Evolutionary conservation across 2,113 vertebrate genomes (phyloP).

Genomic region (Corythornis cristatus): DNA sequence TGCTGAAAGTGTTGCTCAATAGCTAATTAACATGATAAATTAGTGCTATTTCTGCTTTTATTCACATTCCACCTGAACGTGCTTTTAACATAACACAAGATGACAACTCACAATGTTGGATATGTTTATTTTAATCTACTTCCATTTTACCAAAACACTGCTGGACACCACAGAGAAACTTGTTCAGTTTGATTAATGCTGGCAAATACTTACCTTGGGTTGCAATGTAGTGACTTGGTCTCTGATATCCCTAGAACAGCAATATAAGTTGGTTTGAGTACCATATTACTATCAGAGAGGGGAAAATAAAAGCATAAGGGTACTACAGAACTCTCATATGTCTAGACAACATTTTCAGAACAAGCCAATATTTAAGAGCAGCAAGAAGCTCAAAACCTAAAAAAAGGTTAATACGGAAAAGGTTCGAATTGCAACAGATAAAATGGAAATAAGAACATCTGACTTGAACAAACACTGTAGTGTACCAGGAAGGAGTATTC

Average conservation of each 20-base stretch:
- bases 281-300: background rate
- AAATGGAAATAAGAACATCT: conserved; percentile 48
- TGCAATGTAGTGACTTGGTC: conserved; percentile 98
- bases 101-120: background rate
- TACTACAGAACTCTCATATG: conserved; percentile 45
- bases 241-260: conserved; percentile 93
- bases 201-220: conserved; percentile 89
- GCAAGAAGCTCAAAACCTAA: conserved; percentile 38
- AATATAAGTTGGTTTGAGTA: conserved; percentile 71
- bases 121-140: background rate
- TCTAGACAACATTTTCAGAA: conserved; percentile 23
- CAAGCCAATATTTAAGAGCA: conserved; percentile 40
- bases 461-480: conserved; percentile 42
- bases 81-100: background rate
- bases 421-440: conserved; percentile 31
- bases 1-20: background rate
- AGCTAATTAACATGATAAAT: conserved; percentile 43
- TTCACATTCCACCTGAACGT: background rate
- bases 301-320: conserved; percentile 72
- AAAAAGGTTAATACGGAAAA: conserved; percentile 1
- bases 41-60: background rate
- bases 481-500: background rate
- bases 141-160: background rate
- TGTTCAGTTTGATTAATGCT: background rate
- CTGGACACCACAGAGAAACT: background rate